Conservation (phyloP, 2,888 invertebrate genomes). For the Eretmocerus hayati region DNA sequence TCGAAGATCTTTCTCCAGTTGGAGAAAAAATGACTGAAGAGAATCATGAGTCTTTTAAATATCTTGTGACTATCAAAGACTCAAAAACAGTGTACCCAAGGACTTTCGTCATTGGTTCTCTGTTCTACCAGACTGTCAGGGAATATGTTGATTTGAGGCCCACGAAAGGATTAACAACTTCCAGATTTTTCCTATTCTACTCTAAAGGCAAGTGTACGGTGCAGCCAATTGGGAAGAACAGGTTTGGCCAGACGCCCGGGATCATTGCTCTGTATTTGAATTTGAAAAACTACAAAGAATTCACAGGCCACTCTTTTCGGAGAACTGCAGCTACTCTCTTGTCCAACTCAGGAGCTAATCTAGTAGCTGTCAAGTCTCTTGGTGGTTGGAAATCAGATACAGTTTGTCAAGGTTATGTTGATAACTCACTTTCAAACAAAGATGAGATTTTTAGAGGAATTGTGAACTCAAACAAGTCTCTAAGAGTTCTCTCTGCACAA, state of each 20-base stretch:
- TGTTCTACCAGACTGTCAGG: constrained; percentile 9
- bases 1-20: no score
- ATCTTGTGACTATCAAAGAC: constrained; percentile 18
- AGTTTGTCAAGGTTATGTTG: constrained; percentile 11
- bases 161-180: constrained; percentile 1
- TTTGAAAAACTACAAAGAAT: constrained; percentile 17
- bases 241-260: constrained; percentile 20
- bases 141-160: constrained; percentile 18
- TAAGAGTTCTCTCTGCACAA: no score
- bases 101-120: constrained; percentile 18
- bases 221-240: constrained; percentile 24
- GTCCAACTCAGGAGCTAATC: constrained; percentile 20
- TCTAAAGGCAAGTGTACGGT: constrained; percentile 17
- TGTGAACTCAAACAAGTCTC: not conserved
- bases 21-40: no score
- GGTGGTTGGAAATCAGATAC: constrained; percentile 21
- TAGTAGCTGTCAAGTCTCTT: constrained; percentile 12
- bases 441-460: constrained; percentile 7
- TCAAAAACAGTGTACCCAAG: constrained; percentile 21
- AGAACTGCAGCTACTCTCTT: constrained; percentile 23
- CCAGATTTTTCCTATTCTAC: constrained; percentile 21
- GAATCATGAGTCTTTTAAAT: no score
- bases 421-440: constrained; percentile 25
- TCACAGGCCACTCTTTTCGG: constrained; percentile 24
- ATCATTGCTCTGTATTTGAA: constrained; percentile 22